Base-by-base conservation (phyloP, 2,888 invertebrate species). In the Rutpela maculata region DNA sequence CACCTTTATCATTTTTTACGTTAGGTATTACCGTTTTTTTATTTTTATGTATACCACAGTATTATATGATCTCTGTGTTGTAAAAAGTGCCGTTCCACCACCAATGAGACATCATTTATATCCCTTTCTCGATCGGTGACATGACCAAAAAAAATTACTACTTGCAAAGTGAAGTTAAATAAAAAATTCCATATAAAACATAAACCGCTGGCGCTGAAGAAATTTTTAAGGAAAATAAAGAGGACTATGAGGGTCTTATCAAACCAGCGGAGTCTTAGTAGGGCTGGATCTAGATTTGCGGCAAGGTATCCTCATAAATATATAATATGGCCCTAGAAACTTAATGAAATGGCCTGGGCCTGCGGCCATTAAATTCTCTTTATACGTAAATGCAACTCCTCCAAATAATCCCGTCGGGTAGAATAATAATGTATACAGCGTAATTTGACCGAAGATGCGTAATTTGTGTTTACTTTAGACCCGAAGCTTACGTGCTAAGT, bases 361-460 rank as follows among this genome's bases (percentile, higher is more conserved):
- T n/a, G 4, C 6, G 50, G 15, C n/a, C 50, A 50, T n/a, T 50
- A 50, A 50, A 50, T 7, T 35, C 7, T 35, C 31, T 7, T 35
- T 35, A 35, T 9, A 35, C 31, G 7, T 7, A 5, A n/a, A 50
- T 50, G n/a, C 50, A 50, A 2, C 50, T 50, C 50, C 12, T 11
- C 7, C 1, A 0, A 43, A 43, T 43, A 43, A 43, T 43, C 12
- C n/a, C n/a, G 15, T 50, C 0, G n/a, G 50, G 50, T 50, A 50
- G 50, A 50, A 50, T 50, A 50, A 50, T 50, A 50, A 50, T 50
- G 50, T 50, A n/a, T 43, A 50, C 50, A 50, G 60, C 62, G 35
- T 63, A 63, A 63, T 63, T 63, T 63, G 35, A n/a, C 62, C 35
- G n/a, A 63, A 35, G 62, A 63, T 63, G 62, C 35, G 62, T 63